A percentile compares a stretch with the other conserved stretches of the same genome.
Conservation (phyloP, 2,113 vertebrate genomes). For the Crotophaga sulcirostris region DNA sequence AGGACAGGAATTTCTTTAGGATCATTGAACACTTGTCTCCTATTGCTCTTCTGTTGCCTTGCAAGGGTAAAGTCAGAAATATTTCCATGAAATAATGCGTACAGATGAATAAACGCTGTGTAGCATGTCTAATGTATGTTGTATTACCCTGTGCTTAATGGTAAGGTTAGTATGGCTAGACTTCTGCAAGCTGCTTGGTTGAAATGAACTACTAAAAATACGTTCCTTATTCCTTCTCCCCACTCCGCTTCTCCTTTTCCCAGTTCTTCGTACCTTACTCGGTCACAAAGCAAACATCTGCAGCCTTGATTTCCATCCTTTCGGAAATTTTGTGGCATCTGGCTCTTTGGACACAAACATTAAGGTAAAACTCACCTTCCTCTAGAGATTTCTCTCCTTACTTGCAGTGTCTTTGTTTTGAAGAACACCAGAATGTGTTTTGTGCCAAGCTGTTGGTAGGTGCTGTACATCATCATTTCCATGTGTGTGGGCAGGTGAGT, state of each 20-base stretch:
- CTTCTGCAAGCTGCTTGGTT: not conserved
- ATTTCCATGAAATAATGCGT: not conserved
- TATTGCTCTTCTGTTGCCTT: not conserved
- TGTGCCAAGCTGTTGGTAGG: not conserved
- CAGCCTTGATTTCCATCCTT: conserved; percentile 93
- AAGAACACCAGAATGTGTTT: not conserved
- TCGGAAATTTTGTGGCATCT: conserved; percentile 89
- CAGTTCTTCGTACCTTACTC: conserved; percentile 88
- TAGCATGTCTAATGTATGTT: not conserved
- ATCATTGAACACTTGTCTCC: not conserved
- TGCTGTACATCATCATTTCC: not conserved
- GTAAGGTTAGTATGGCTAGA: not conserved
- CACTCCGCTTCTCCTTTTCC: not conserved
- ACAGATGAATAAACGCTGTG: not conserved
- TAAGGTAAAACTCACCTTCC: conserved; percentile 79
- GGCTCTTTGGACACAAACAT: conserved; percentile 94
- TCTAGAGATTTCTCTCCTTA: not conserved
- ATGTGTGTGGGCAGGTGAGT: not conserved
- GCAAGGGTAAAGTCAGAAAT: not conserved
- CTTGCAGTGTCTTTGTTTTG: not conserved
- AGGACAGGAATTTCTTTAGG: not conserved
- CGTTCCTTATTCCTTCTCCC: not conserved
- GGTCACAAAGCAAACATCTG: conserved; percentile 94
- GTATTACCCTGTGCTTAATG: not conserved
- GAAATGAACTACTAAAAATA: not conserved